phyloP scores from a whole-genome alignment of 2,888 invertebrate species.

The Coenonympha glycerion region DNA sequence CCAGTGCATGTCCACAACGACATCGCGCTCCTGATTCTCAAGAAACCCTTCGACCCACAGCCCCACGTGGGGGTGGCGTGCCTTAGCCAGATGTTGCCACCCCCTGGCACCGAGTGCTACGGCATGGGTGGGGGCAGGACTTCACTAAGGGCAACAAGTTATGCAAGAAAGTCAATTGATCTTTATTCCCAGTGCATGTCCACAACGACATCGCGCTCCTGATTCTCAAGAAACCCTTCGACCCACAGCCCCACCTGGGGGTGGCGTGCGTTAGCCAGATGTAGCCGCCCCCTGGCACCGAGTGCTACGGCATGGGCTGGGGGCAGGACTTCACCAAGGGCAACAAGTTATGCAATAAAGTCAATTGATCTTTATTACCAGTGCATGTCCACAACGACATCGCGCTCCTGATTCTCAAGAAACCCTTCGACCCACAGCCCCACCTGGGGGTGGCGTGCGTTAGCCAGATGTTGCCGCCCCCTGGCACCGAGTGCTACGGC shows the following conservation, averaged over 20 bases:
- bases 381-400: slow-evolving; percentile 84
- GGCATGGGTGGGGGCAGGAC: slow-evolving; percentile 82
- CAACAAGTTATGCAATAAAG: too few relatives aligned
- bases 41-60: slow-evolving; percentile 74
- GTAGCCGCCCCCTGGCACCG: too few relatives aligned
- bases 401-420: slow-evolving; percentile 79
- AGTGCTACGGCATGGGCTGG: too few relatives aligned
- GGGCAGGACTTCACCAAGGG: slow-evolving; percentile 46
- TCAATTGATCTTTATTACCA: slow-evolving; percentile 28
- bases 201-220: slow-evolving; percentile 85
- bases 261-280: slow-evolving; percentile 77
- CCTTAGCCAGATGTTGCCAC: slow-evolving; percentile 50
- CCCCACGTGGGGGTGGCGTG: slow-evolving; percentile 83
- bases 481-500: too few relatives aligned
- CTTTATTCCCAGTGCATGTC: slow-evolving; percentile 70
- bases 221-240: slow-evolving; percentile 77
- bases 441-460: slow-evolving; percentile 85
- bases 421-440: slow-evolving; percentile 74
- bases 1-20: slow-evolving; percentile 83
- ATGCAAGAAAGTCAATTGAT: too few relatives aligned
- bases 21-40: slow-evolving; percentile 81
- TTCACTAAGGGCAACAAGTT: slow-evolving; percentile 4
- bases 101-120: slow-evolving; percentile 70
- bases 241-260: slow-evolving; percentile 79
- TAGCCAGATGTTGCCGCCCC: slow-evolving; percentile 35